phyloP scores from a whole-genome alignment of 2,113 vertebrate genomes.

The Mus spicilegus region DNA sequence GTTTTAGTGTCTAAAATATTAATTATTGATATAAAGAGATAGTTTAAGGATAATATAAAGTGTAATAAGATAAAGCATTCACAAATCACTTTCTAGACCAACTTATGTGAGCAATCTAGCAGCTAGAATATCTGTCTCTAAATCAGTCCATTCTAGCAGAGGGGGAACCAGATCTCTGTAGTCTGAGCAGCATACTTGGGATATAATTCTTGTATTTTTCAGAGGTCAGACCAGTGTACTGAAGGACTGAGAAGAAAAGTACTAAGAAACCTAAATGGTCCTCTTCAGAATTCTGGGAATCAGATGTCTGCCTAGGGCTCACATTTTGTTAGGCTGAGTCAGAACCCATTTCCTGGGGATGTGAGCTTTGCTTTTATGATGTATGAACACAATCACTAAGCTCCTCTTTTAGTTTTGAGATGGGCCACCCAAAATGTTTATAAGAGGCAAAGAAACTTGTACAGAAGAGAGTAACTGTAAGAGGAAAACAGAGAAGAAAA shows the following conservation, averaged over 20 bases:
- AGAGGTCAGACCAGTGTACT: not conserved
- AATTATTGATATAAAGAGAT: not conserved
- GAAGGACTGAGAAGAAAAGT: not conserved
- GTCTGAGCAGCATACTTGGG: not conserved
- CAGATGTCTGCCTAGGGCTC: not conserved
- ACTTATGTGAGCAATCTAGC: not conserved
- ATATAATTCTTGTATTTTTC: not conserved
- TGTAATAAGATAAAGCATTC: not conserved
- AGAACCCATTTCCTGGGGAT: not conserved
- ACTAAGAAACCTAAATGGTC: not conserved
- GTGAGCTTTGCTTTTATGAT: not conserved
- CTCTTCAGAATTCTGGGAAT: not conserved
- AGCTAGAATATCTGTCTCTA: not conserved
- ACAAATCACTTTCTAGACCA: slow-evolving; percentile 36
- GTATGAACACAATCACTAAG: not conserved
- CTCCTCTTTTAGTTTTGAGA: slow-evolving; percentile 11
- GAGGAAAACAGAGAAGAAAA: not conserved
- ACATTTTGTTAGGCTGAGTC: not conserved
- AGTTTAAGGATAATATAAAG: not conserved
- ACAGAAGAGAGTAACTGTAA: not conserved
- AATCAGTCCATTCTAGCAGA: not conserved
- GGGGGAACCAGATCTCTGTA: not conserved
- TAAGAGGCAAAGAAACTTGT: not conserved
- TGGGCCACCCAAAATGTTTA: not conserved
- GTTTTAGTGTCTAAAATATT: not conserved